Conservation (phyloP, 2,797 vertebrate species). For the Alexandromys oeconomus region DNA sequence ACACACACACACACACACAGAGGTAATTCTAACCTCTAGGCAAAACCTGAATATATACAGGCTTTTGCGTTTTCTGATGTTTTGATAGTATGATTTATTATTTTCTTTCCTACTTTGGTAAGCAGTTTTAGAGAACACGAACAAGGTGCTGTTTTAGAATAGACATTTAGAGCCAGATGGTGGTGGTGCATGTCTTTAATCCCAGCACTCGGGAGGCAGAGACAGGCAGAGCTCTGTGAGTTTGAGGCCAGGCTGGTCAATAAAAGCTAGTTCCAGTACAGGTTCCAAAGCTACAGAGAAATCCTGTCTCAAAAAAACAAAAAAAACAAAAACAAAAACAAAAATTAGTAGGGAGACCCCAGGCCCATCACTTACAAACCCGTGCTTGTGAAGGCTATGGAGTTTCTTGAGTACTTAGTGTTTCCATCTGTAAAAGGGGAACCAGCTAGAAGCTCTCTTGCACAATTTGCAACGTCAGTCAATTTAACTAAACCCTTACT, state of each 20-base stretch:
- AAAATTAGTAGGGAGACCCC: neutral
- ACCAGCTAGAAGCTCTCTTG: neutral
- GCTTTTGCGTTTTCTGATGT: neutral
- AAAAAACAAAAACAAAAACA: no score
- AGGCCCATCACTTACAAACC: neutral
- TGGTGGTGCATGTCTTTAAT: no score
- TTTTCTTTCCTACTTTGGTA: slow-evolving; percentile 1
- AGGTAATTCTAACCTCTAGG: neutral
- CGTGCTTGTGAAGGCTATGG: neutral
- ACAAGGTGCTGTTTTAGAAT: neutral
- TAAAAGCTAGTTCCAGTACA: no score
- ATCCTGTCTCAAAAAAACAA: no score
- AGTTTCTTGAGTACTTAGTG: neutral
- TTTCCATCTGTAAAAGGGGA: neutral
- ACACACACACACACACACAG: no score
- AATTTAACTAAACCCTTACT: slow-evolving; percentile 5
- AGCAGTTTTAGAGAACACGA: neutral
- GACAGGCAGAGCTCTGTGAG: no score
- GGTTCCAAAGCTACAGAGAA: no score
- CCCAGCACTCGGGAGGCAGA: no score
- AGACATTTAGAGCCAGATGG: neutral
- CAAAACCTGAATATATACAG: neutral
- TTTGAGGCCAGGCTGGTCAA: no score
- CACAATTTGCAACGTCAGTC: neutral
- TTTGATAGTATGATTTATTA: neutral